Evolutionary conservation across 2,113 vertebrate species (phyloP), one percentile per base, ranked within the genome.

Genomic region (Prietella phreatophila): DNA sequence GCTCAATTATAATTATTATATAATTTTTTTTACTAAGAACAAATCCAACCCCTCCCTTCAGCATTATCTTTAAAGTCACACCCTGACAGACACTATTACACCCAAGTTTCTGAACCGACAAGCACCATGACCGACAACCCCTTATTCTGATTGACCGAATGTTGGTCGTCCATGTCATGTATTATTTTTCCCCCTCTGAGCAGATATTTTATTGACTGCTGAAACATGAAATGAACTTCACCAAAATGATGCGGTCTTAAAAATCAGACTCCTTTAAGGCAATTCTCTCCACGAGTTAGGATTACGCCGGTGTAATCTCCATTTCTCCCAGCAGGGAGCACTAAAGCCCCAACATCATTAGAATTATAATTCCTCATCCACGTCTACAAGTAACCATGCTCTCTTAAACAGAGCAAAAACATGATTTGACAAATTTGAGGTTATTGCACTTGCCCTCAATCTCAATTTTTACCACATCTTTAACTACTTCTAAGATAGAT

Each of bases 281-380:
- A 17, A 7, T 69, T 69, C 39, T 47, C 36, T 10, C 22, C 17
- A 27, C 22, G 8, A 4, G 2, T 6, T 3, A 22, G 63, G 3
- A 69, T 78, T 6, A 55, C 11, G 10, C 33, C 1, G 15, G 13
- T 33, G 75, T 33, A 33, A 79, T 50, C 10, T 65, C 27, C 0
- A 14, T 36, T 65, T 53, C 15, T 30, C 60, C 85, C 75, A 86
- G 58, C 9, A 86, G 85, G 53, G 58, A 63, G 75, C 58, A 60
- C 30, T 22, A 30, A 67, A 79, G 47, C 39, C 3, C 19, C 11
- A n/a, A 25, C 7, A 7, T 22, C 19, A 42, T n/a, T 27, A 15
- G 13, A 78, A 50, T 78, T 27, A 15, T 27, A 53, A 50, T 78
- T 13, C 42, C 39, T 11, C 20, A 42, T 17, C 36, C 71, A 75